These are phyloP conservation scores for Meiosimyza decipiens DNA, from an alignment of 2,888 invertebrate genomes.

Conservation along the genomic window DNA sequence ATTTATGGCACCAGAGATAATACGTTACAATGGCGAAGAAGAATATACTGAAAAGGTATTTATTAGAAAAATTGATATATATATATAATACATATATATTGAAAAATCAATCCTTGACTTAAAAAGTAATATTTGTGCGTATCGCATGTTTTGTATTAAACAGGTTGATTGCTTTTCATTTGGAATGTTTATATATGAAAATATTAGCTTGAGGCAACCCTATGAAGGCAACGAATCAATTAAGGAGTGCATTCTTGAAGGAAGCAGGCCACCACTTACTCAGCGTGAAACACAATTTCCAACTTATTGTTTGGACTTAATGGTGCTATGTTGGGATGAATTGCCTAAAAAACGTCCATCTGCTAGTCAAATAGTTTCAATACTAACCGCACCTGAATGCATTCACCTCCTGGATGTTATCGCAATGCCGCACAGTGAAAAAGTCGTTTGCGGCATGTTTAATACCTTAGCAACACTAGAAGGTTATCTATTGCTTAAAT, in stretches of 20 bases:
- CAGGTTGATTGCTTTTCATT: conserved; percentile 98
- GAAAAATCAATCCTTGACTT: too few relatives aligned
- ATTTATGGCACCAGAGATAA: conserved; percentile 99
- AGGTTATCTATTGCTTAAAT: conserved; percentile 56
- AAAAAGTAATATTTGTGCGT: background rate
- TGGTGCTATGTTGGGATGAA: conserved; percentile 97
- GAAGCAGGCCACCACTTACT: conserved; percentile 89
- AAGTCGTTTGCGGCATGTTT: conserved; percentile 73
- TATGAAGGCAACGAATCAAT: conserved; percentile 97
- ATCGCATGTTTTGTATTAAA: conserved; percentile 1
- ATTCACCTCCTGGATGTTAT: conserved; percentile 86
- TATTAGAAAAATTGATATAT: too few relatives aligned
- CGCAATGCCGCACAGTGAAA: conserved; percentile 76
- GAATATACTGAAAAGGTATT: conserved; percentile 95
- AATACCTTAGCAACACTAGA: conserved; percentile 63
- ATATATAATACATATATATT: too few relatives aligned
- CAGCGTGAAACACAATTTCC: conserved; percentile 86
- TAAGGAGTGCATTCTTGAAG: conserved; percentile 95
- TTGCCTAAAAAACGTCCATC: conserved; percentile 87
- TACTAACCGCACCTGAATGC: conserved; percentile 92
- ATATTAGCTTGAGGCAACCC: conserved; percentile 91
- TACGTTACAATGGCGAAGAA: conserved; percentile 97
- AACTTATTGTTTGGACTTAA: conserved; percentile 89
- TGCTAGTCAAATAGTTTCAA: conserved; percentile 93
- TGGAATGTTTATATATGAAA: conserved; percentile 98